These are phyloP conservation scores for Pithys albifrons DNA, from an alignment of 2,113 vertebrate species.

Conservation along the genomic window DNA sequence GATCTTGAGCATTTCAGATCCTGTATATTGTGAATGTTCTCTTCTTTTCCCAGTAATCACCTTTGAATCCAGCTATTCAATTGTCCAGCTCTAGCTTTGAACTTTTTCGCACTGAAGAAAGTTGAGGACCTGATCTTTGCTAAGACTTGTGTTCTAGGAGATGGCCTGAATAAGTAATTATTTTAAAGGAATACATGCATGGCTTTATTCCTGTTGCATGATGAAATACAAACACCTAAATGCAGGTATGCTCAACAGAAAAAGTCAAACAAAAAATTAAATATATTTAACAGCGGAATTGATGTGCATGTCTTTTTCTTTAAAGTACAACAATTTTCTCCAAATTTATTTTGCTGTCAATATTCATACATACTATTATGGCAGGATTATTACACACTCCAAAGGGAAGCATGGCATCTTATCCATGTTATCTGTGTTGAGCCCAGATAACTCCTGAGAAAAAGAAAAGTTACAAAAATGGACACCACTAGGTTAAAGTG, in stretches of 20 bases:
- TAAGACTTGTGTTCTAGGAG: background rate
- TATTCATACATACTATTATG: background rate
- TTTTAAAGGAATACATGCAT: background rate
- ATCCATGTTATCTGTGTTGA: background rate
- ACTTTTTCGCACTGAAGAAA: background rate
- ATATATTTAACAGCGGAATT: background rate
- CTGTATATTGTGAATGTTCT: background rate
- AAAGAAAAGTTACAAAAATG: background rate
- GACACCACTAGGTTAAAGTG: background rate
- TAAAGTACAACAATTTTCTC: background rate
- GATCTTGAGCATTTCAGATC: background rate
- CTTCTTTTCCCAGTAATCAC: background rate
- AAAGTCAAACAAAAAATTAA: background rate
- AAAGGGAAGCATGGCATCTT: background rate
- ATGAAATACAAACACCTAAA: background rate
- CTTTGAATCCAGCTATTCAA: background rate
- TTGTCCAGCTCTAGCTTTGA: background rate
- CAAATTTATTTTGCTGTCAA: background rate
- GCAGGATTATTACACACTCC: background rate
- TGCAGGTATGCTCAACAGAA: background rate
- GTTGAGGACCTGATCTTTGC: background rate
- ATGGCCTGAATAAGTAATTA: background rate
- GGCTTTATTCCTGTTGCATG: background rate
- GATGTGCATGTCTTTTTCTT: background rate
- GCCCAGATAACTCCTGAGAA: background rate